Percentiles rank a stretch among this genome's conserved stretches.
Conservation (phyloP, 2,888 invertebrate genomes). For the Heliconius erato region DNA sequence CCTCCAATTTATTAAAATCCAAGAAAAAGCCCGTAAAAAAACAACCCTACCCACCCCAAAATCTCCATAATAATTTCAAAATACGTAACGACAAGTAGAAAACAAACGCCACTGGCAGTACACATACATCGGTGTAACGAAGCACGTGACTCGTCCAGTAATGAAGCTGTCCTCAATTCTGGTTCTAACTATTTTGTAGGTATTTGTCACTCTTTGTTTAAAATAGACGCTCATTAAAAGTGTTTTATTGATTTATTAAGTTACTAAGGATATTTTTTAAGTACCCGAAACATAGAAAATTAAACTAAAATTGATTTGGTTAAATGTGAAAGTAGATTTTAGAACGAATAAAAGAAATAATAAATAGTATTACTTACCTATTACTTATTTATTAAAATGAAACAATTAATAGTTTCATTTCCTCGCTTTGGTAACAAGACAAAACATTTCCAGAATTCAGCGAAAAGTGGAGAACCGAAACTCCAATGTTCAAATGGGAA, state of each 20-base stretch:
- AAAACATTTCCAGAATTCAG: background rate
- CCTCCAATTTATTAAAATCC: background rate
- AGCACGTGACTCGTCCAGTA: conserved; percentile 26
- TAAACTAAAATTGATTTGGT: too few species aligned
- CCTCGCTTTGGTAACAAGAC: background rate
- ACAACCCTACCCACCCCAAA: background rate
- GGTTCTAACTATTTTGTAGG: background rate
- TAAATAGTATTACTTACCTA: too few species aligned
- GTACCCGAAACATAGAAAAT: too few species aligned
- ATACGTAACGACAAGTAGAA: background rate
- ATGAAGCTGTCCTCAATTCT: conserved; percentile 23
- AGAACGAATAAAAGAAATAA: too few species aligned
- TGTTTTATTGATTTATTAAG: background rate
- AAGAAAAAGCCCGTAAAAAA: too few species aligned
- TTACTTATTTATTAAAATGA: too few species aligned
- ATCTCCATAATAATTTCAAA: background rate
- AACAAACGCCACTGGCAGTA: background rate
- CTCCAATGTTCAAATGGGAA: too few species aligned
- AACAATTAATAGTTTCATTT: background rate
- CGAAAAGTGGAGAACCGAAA: too few species aligned
- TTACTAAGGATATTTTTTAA: too few species aligned
- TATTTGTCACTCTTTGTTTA: background rate
- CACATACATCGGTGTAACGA: conserved; percentile 13
- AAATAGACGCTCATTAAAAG: background rate
- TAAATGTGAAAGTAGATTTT: too few species aligned